These are phyloP conservation scores for Clarias gariepinus DNA, from an alignment of 2,113 vertebrate species.

Conservation along the genomic window DNA sequence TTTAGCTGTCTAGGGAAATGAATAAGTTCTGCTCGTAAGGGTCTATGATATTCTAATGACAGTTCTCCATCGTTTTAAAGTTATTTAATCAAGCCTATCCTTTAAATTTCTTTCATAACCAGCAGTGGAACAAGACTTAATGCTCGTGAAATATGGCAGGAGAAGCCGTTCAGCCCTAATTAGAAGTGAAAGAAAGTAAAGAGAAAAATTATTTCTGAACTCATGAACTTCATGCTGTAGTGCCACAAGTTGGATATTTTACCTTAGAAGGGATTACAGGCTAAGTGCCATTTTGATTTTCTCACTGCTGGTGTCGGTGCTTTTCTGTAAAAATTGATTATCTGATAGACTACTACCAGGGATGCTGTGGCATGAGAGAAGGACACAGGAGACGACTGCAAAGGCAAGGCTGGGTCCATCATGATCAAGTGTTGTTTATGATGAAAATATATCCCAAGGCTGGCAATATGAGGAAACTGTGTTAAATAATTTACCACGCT, in stretches of 20 bases:
- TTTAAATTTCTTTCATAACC: slow-evolving; percentile 27
- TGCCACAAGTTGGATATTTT: not conserved
- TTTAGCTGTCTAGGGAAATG: slow-evolving; percentile 40
- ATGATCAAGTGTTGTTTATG: not conserved
- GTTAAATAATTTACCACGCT: not conserved
- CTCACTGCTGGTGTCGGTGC: slow-evolving; percentile 37
- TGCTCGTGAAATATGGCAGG: not conserved
- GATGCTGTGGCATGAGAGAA: not conserved
- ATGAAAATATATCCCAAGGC: not conserved
- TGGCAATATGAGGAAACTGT: not conserved
- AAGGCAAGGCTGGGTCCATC: slow-evolving; percentile 24
- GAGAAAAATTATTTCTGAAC: not conserved
- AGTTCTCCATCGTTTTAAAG: slow-evolving; percentile 7
- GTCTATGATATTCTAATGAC: slow-evolving; percentile 11
- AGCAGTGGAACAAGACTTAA: not conserved
- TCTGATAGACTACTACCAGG: slow-evolving; percentile 34
- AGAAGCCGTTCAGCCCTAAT: slow-evolving; percentile 17
- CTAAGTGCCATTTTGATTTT: slow-evolving; percentile 25
- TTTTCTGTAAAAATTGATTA: slow-evolving; percentile 28
- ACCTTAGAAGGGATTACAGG: slow-evolving; percentile 10
- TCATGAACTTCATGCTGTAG: not conserved
- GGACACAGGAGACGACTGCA: not conserved
- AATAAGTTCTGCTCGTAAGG: slow-evolving; percentile 32
- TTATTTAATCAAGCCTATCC: not conserved
- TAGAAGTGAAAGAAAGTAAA: not conserved